A percentile compares a stretch with the other conserved stretches of the same genome.
phyloP scores from a whole-genome alignment of 2,888 invertebrate genomes.

The Atherix ibis region DNA sequence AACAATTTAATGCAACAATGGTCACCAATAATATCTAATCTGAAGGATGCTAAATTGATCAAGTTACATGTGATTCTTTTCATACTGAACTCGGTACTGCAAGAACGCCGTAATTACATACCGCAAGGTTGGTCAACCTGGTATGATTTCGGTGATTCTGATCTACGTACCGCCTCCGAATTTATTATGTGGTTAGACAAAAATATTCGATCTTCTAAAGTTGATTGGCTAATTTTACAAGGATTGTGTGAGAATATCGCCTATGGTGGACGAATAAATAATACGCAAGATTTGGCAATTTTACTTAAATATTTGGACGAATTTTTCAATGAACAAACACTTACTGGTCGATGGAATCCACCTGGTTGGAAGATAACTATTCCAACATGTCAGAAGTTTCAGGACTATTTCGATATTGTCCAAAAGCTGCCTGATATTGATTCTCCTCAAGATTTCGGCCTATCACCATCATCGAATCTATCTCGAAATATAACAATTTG shows the following conservation, averaged over 20 bases:
- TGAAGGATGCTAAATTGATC: conserved; percentile 32
- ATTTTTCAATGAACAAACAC: conserved; percentile 41
- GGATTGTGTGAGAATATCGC: conserved; percentile 65
- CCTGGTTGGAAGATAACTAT: conserved; percentile 32
- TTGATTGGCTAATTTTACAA: conserved; percentile 56
- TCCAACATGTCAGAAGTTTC: conserved; percentile 24
- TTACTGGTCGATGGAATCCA: conserved; percentile 43
- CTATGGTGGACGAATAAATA: conserved; percentile 76
- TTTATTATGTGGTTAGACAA: conserved; percentile 31
- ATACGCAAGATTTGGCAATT: conserved; percentile 44
- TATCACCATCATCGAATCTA: conserved; percentile 27
- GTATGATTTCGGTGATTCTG: conserved; percentile 76
- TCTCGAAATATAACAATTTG: conserved; percentile 25
- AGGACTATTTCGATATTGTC: conserved; percentile 26
- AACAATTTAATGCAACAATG: conserved; percentile 58
- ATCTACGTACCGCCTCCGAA: conserved; percentile 58
- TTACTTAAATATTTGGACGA: conserved; percentile 39
- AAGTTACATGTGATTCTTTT: conserved; percentile 62
- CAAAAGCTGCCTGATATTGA: conserved; percentile 26
- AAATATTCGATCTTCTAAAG: conserved; percentile 15
- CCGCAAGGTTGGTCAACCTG: conserved; percentile 84
- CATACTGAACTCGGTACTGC: conserved; percentile 76
- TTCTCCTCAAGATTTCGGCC: conserved; percentile 24
- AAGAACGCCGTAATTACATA: conserved; percentile 81
- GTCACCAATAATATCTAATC: conserved; percentile 23